Evolutionary conservation across 2,888 invertebrate genomes (phyloP), one percentile per base, ranked within the genome.

Genomic region (Drosophila nr. perissopoda): DNA sequence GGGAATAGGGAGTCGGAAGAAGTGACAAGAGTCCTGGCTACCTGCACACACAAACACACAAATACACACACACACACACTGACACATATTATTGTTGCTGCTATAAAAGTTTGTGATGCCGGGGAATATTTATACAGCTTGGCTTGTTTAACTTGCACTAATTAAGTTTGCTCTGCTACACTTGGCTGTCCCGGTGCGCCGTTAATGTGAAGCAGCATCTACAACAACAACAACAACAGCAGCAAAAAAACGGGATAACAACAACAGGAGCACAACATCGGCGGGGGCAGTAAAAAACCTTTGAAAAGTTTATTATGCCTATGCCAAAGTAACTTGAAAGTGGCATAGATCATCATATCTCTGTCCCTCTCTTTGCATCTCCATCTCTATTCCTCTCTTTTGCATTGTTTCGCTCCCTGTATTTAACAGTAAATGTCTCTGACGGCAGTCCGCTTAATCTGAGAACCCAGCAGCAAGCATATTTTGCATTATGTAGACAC

Each of bases 61-160:
- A 25, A 49, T 10, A 58, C 48, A 77, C 21, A 62, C 33, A 13
- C 21, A 53, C n/a, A 38, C 38, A 38, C 11, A 33, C 40, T 8
- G 16, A 16, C 65, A 63, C 72, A 76, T 88, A 83, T 81, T 83
- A 83, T 87, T 89, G 83, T 89, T 89, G 83, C 13, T 79, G 82
- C 83, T 59, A 62, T 56, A 89, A 89, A 83, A 86, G 83, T 83
- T 89, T 83, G 46, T 51, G 63, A 76, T 83, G 87, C 66, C 69
- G 73, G 84, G 67, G 68, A 87, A 87, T 83, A 83, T 83, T 83
- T 83, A 87, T 89, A 89, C 83, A 83, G 89, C 82, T 83, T 83
- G 69, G 71, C 81, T 83, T 83, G 89, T 89, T 83, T 83, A 83
- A 89, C 83, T 83, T 89, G 89, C 81, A 87, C 83, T 83, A 83